Base-by-base conservation (phyloP, 2,113 vertebrate species). In the Cichladusa arquata region DNA sequence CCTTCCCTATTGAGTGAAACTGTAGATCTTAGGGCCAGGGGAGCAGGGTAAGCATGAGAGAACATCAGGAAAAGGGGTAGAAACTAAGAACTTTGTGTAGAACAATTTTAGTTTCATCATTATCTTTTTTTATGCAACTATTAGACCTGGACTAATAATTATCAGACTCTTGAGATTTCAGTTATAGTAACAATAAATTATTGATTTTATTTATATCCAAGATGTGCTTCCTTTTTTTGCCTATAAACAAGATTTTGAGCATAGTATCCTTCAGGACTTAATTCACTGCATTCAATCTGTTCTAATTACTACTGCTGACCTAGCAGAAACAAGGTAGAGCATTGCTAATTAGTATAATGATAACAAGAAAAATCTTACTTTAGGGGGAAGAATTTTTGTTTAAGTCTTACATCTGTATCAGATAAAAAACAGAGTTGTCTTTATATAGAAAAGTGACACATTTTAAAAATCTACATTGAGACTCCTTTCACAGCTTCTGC, bases 271-370 rank as follows among this genome's bases (percentile, higher is more conserved):
- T 92, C 53, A 92, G 73, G 69, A 96, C 22, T 31, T 86, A 93
- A 86, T 88, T 90, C 74, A 53, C 13, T 79, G 25, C 16, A 77
- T 84, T 90, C 76, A 84, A 9, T 95, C 53, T 97, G 24, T 86
- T 96, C 88, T 91, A 96, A 96, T 93, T 96, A 73, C 53, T 94
- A 23, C 50, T 76, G 54, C 45, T 96, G 96, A 94, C 86, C 81
- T 85, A 64, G 40, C 84, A 44, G 44, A 96, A 94, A 74, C 8
- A 81, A 88, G 51, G 56, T 94, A 94, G 90, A 97, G 38, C 92
- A 92, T 64, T 83, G 58, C 72, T 95, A 96, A 94, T 96, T 96
- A 96, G 61, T 86, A 64, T 25, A 79, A 66, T n/a, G 86, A 74
- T 88, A 91, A 62, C 24, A 60, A 73, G 60, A 79, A n/a, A 65